These are phyloP conservation scores for Periphyllus acericola DNA, from an alignment of 2,888 invertebrate genomes.

Conservation along the genomic window DNA sequence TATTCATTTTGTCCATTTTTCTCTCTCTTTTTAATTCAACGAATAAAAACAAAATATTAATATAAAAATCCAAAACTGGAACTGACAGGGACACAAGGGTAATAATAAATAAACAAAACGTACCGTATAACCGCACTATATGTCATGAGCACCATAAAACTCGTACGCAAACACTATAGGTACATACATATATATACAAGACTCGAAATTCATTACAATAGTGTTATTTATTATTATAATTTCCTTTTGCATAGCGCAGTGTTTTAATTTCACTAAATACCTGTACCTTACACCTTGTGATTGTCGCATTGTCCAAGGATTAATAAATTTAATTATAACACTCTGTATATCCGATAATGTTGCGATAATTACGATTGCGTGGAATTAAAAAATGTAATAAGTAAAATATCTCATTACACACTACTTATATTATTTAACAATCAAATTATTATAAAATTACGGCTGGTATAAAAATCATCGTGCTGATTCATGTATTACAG, in stretches of 20 bases:
- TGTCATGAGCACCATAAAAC: conserved; percentile 48
- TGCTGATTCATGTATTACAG: not conserved
- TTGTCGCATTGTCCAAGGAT: not conserved
- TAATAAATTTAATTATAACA: not conserved
- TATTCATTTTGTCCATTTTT: conserved; percentile 48
- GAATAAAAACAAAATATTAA: conserved; percentile 54
- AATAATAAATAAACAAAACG: conserved; percentile 60
- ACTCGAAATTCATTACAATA: conserved; percentile 42
- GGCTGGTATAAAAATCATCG: too few relatives aligned
- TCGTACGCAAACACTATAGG: conserved; percentile 29
- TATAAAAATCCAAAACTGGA: conserved; percentile 58
- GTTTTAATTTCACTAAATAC: conserved; percentile 31
- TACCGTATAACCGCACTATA: conserved; percentile 37
- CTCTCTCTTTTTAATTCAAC: conserved; percentile 47
- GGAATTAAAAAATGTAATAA: not conserved
- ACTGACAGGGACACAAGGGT: conserved; percentile 59
- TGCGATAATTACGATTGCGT: too few relatives aligned
- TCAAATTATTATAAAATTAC: too few relatives aligned
- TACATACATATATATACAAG: not conserved
- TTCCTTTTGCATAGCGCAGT: not conserved
- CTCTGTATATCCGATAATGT: too few relatives aligned
- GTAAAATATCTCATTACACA: not conserved
- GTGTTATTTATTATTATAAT: conserved; percentile 45
- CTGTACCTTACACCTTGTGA: not conserved
- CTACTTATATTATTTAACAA: not conserved